These are phyloP conservation scores for Cryptomyrus ogoouensis DNA, from an alignment of 2,113 vertebrate genomes.

Conservation along the genomic window DNA sequence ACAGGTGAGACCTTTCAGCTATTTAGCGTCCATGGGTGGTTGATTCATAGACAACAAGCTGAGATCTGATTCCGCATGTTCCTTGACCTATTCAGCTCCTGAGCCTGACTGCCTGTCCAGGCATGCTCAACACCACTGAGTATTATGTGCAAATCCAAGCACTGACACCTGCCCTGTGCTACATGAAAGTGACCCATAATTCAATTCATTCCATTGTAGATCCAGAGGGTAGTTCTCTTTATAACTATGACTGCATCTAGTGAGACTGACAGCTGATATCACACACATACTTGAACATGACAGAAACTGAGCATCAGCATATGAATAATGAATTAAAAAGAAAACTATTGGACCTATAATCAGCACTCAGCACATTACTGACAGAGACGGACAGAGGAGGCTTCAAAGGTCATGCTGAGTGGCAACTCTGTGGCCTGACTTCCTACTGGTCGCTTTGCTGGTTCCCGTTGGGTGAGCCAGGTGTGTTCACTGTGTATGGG, in stretches of 20 bases:
- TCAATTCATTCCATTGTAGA: background rate
- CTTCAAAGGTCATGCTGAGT: background rate
- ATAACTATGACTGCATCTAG: background rate
- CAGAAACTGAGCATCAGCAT: background rate
- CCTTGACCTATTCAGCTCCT: background rate
- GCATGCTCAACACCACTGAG: background rate
- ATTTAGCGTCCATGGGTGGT: background rate
- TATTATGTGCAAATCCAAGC: background rate
- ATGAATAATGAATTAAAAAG: background rate
- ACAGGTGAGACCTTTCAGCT: background rate
- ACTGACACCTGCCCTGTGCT: background rate
- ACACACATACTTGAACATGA: background rate
- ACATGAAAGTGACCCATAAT: background rate
- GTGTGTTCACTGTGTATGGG: background rate
- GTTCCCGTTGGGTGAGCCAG: background rate
- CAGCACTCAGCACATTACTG: background rate
- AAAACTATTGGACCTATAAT: background rate
- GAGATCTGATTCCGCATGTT: background rate
- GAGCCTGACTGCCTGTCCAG: background rate
- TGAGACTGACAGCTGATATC: background rate
- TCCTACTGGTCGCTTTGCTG: background rate
- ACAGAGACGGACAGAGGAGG: background rate
- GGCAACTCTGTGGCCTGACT: background rate
- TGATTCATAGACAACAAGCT: background rate
- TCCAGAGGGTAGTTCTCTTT: background rate